Evolutionary conservation across 2,888 invertebrate species (phyloP).

Genomic region (Chalcis sispes): DNA sequence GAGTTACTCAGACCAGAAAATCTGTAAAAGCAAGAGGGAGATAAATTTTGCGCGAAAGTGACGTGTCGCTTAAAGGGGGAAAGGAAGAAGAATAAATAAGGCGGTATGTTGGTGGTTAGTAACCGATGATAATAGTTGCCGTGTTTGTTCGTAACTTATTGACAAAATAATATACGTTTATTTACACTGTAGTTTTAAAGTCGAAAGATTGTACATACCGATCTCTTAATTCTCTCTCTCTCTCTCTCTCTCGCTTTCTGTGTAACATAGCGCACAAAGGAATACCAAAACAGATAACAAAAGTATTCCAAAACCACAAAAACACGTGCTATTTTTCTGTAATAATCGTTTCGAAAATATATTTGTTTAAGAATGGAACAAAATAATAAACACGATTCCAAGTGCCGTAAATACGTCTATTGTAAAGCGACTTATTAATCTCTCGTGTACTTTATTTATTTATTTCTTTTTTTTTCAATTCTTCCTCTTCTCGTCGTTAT

Average conservation of each 20-base stretch:
- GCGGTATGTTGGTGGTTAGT: neutral
- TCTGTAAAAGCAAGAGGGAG: neutral
- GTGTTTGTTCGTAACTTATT: conserved; percentile 16
- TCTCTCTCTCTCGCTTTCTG: too few species aligned
- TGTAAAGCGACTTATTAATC: conserved; percentile 1
- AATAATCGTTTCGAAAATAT: neutral
- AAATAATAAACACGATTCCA: conserved; percentile 14
- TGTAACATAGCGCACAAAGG: too few species aligned
- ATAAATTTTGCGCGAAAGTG: conserved; percentile 7
- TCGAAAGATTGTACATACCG: too few species aligned
- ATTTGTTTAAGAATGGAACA: neutral
- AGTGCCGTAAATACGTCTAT: conserved; percentile 7
- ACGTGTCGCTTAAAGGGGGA: too few species aligned
- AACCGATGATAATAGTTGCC: neutral
- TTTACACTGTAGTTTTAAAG: too few species aligned
- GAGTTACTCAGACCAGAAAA: neutral
- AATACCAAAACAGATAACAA: conserved; percentile 39
- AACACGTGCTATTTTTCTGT: conserved; percentile 21
- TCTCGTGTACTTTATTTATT: too few species aligned
- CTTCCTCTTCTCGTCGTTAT: neutral
- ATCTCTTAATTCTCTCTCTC: too few species aligned
- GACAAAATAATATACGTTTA: conserved; percentile 6
- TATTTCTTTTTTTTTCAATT: neutral
- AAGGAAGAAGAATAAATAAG: too few species aligned
- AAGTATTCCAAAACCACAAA: conserved; percentile 47